Percentiles rank a stretch among this genome's conserved stretches.
These are phyloP conservation scores for Philantomba maxwellii DNA, from an alignment of 2,113 vertebrate genomes.

Conservation along the genomic window DNA sequence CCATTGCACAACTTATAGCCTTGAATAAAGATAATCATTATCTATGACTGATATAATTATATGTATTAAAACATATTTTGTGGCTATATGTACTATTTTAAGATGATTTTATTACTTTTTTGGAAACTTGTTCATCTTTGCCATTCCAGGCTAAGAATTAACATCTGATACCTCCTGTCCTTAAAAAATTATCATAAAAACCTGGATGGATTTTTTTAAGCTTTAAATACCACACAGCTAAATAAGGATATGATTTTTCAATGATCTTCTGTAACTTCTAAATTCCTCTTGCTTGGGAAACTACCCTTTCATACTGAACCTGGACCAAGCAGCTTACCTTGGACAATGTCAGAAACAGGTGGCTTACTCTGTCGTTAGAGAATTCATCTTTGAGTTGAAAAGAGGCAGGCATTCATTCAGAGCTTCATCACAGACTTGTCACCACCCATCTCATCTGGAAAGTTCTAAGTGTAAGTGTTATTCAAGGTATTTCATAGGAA, in stretches of 20 bases:
- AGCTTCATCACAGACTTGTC: neutral
- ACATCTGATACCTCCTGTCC: neutral
- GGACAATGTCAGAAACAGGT: neutral
- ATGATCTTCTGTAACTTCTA: neutral
- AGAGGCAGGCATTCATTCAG: neutral
- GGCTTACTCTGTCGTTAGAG: neutral
- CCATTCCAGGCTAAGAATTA: neutral
- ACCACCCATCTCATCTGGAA: neutral
- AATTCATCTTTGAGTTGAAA: neutral
- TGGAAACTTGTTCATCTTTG: neutral
- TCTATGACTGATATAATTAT: neutral
- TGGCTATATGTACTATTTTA: neutral
- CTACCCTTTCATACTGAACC: neutral
- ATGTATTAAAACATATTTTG: neutral
- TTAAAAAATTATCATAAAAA: slow-evolving; percentile 2
- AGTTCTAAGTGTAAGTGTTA: neutral
- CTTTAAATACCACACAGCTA: neutral
- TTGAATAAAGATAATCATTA: neutral
- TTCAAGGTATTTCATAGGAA: neutral
- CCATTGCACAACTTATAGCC: neutral
- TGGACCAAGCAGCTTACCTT: neutral
- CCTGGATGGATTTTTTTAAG: neutral
- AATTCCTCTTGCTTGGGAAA: neutral
- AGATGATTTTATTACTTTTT: neutral
- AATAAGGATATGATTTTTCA: neutral